Evolutionary conservation across 1,140 invertebrate genomes (phyloP).

Genomic region (Brachionus asplanchnoidis): DNA sequence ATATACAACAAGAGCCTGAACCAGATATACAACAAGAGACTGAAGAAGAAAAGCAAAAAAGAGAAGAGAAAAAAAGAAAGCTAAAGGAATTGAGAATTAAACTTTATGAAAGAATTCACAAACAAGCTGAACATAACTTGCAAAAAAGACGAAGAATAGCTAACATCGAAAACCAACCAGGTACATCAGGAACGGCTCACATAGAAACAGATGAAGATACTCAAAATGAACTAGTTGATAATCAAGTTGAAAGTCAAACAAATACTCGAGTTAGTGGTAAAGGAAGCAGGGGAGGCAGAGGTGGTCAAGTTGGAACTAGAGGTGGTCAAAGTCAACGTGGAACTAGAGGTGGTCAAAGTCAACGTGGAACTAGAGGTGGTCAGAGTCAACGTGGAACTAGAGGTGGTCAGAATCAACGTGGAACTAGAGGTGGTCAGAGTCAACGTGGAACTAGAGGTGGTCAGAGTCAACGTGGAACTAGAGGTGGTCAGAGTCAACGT

Average conservation of each 20-base stretch:
- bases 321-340: neutral
- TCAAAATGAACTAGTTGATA: neutral
- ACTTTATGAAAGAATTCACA: neutral
- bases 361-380: neutral
- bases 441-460: too few relatives aligned
- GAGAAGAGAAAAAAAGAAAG: neutral
- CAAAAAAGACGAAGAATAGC: neutral
- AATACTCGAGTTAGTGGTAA: neutral
- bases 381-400: neutral
- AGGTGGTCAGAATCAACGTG: neutral
- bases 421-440: too few relatives aligned
- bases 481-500: neutral
- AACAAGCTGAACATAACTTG: neutral
- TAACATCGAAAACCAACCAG: neutral
- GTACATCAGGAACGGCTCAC: neutral
- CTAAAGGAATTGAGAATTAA: neutral
- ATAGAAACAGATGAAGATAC: neutral
- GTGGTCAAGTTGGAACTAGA: neutral
- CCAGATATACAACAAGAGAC: neutral
- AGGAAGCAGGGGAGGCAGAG: neutral
- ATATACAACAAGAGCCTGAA: neutral
- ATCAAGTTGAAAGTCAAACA: neutral
- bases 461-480: too few relatives aligned
- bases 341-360: neutral
- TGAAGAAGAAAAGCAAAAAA: neutral